phyloP scores from a whole-genome alignment of 2,888 invertebrate species.

The Embidobia sp. region DNA sequence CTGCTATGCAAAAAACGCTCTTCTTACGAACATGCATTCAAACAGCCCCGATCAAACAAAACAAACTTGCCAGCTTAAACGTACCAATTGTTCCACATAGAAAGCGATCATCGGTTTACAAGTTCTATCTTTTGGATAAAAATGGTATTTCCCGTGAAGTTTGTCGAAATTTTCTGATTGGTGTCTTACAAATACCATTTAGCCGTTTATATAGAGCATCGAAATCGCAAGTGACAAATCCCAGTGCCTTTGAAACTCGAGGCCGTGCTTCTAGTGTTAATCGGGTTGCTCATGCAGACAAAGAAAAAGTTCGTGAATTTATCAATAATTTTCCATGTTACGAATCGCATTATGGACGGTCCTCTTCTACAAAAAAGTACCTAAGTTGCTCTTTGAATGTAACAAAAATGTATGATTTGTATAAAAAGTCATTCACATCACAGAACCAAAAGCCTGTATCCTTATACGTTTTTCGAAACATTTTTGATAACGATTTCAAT shows the following conservation, averaged over 20 bases:
- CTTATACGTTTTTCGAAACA: constrained; percentile 10
- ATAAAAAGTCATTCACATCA: constrained; percentile 6
- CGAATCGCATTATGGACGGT: constrained; percentile 32
- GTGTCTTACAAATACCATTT: neutral
- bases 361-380: constrained; percentile 19
- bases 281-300: neutral
- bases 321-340: constrained; percentile 29
- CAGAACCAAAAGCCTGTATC: constrained; percentile 19
- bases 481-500: constrained; percentile 48
- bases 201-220: neutral
- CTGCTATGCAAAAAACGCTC: constrained; percentile 3
- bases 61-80: neutral
- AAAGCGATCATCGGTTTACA: neutral
- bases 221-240: neutral
- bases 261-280: neutral
- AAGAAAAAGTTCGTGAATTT: constrained; percentile 20
- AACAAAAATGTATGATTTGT: constrained; percentile 17
- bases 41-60: neutral
- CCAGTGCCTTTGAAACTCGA: neutral
- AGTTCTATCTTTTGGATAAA: constrained; percentile 1
- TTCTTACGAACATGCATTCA: neutral
- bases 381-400: constrained; percentile 2
- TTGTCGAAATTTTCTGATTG: neutral
- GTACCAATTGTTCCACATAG: neutral
- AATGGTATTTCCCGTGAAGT: neutral